Base-by-base conservation (phyloP, 2,888 invertebrate species). In the Aradus depressus region DNA sequence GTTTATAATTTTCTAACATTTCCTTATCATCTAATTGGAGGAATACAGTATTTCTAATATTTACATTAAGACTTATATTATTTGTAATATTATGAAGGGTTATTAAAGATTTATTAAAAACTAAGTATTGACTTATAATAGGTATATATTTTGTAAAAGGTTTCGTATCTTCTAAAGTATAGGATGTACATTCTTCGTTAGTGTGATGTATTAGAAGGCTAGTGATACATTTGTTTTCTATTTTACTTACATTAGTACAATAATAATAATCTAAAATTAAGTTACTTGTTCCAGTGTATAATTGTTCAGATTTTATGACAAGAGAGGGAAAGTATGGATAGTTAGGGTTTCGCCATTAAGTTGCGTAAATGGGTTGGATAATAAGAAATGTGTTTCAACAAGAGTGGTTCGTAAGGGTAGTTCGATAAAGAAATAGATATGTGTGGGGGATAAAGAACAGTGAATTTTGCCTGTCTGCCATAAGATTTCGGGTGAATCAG, bases 361-460 rank as follows among this genome's bases (percentile, higher is more conserved):
- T 5, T 8, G 12, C 22, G 45, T 19, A 14, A 14, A 44, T 31
- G 44, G 44, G 22, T 45, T 35, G 4, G 45, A 45, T 12, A 45
- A 35, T 8, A 45, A 35, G 35, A 44, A 44, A 44, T 44, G 32
- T 3, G 44, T 44, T 44, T 44, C 44, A 5, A 32, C 32, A 19
- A 31, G 16, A 16, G 44, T 28, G 6, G 32, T 32, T 31, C 32
- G 28, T 12, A 44, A 31, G 6, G 44, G 44, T 26, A 44, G 14
- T 31, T 44, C 31, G 19, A 31, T 31, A n/a, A 44, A 44, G 32
- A 31, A 44, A 31, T 45, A 35, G 6, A 45, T 21, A 21, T 18
- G 34, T 22, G 4, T 21, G 4, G 10, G 3, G 6, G 45, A 21
- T 5, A 45, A 37, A 3, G 37, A 34, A 21, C 45, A 45, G 14